A percentile compares a stretch with the other conserved stretches of the same genome.
These are phyloP conservation scores for Orthonevra nobilis DNA, from an alignment of 2,888 invertebrate species.

Conservation along the genomic window DNA sequence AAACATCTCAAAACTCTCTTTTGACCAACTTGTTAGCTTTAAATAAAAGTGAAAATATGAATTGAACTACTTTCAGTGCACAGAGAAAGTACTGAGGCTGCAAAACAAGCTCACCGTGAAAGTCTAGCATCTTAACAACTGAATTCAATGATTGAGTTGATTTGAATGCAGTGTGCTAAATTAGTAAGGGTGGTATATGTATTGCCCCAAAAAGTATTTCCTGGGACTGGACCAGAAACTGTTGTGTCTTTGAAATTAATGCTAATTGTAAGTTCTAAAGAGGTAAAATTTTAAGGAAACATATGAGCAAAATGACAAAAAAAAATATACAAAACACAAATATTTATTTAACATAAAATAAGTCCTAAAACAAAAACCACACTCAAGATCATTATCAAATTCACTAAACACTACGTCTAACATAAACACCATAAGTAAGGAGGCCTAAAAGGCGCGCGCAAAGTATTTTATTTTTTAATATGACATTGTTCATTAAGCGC, in stretches of 20 bases:
- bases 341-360: constrained; percentile 70
- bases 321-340: constrained; percentile 64
- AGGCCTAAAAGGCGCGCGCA: constrained; percentile 67
- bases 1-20: constrained; percentile 58
- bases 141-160: constrained; percentile 48
- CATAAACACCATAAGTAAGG: constrained; percentile 43
- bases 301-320: constrained; percentile 67
- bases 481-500: constrained; percentile 57
- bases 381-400: constrained; percentile 51
- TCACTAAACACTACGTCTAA: constrained; percentile 44
- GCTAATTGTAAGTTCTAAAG: constrained; percentile 71
- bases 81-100: constrained; percentile 73
- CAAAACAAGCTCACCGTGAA: constrained; percentile 69
- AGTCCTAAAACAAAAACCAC: constrained; percentile 63
- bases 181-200: constrained; percentile 73
- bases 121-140: constrained; percentile 71
- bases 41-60: constrained; percentile 71
- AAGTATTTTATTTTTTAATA: constrained; percentile 68
- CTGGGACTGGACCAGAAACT: constrained; percentile 81
- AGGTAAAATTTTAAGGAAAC: constrained; percentile 65
- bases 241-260: constrained; percentile 79
- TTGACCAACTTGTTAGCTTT: constrained; percentile 66
- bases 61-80: constrained; percentile 72
- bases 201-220: constrained; percentile 75
- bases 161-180: constrained; percentile 77